Percentiles rank a stretch among this genome's conserved stretches.
These are phyloP conservation scores for Pomatorhinus ruficollis DNA, from an alignment of 2,113 vertebrate genomes.

Conservation along the genomic window DNA sequence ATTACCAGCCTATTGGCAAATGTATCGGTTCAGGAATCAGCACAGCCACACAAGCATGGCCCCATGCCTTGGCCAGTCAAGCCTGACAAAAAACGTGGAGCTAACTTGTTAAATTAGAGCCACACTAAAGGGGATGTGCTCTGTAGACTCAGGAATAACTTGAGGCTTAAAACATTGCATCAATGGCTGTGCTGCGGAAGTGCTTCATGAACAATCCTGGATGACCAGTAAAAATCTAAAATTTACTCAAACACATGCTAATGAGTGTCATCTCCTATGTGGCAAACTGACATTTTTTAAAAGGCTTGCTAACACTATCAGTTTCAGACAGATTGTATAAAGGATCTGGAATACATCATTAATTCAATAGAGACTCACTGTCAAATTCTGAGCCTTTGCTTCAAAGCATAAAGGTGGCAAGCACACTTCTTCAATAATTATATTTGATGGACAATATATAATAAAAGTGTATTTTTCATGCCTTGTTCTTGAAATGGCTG, in stretches of 20 bases:
- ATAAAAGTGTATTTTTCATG: not conserved
- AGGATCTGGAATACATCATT: not conserved
- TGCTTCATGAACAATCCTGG: not conserved
- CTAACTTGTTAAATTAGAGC: not conserved
- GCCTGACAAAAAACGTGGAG: not conserved
- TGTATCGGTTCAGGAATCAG: not conserved
- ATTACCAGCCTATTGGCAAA: not conserved
- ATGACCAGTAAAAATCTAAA: not conserved
- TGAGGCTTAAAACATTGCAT: not conserved
- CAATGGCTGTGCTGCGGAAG: not conserved
- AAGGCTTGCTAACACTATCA: not conserved
- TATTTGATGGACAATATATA: not conserved
- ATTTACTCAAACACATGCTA: not conserved
- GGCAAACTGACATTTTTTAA: not conserved
- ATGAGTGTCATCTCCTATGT: not conserved
- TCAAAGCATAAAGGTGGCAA: not conserved
- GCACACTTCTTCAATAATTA: not conserved
- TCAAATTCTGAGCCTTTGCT: not conserved
- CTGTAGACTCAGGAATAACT: not conserved
- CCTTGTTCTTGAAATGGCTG: not conserved
- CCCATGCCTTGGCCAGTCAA: not conserved
- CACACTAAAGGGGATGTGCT: not conserved
- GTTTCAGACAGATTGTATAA: not conserved
- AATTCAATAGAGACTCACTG: not conserved
- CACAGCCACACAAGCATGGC: not conserved